Conservation (phyloP, 2,113 vertebrate species). For the Gyps fulvus region DNA sequence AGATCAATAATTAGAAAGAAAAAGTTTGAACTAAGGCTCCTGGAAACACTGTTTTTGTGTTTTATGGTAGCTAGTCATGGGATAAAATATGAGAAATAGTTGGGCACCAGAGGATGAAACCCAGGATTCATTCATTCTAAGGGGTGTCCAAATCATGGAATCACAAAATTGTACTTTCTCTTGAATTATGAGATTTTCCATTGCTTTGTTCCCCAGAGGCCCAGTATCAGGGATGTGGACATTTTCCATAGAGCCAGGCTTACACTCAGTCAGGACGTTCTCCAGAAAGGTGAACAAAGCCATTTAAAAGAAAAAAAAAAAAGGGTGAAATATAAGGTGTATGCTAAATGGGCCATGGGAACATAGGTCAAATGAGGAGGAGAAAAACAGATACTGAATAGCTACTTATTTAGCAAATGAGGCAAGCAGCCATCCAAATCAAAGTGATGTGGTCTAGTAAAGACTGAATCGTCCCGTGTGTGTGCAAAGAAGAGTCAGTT, state of each 20-base stretch:
- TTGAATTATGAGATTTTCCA: neutral
- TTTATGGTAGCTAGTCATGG: neutral
- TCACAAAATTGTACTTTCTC: neutral
- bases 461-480: neutral
- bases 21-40: neutral
- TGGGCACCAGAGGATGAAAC: neutral
- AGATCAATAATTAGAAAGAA: neutral
- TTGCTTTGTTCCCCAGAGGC: neutral
- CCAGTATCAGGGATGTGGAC: too few species aligned
- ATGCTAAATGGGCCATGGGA: neutral
- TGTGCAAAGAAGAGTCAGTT: neutral
- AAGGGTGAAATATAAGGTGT: fast-evolving
- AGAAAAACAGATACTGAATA: neutral
- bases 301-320: neutral
- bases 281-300: neutral
- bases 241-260: neutral
- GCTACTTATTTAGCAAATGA: neutral
- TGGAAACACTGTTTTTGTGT: neutral
- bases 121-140: neutral
- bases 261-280: neutral
- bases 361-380: neutral
- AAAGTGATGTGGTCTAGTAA: neutral
- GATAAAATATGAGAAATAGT: neutral
- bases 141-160: neutral
- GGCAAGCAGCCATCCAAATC: neutral